Percentiles rank a stretch among this genome's conserved stretches.
These are phyloP conservation scores for Notolepis coatsorum DNA, from an alignment of 2,797 vertebrate genomes.

Conservation along the genomic window DNA sequence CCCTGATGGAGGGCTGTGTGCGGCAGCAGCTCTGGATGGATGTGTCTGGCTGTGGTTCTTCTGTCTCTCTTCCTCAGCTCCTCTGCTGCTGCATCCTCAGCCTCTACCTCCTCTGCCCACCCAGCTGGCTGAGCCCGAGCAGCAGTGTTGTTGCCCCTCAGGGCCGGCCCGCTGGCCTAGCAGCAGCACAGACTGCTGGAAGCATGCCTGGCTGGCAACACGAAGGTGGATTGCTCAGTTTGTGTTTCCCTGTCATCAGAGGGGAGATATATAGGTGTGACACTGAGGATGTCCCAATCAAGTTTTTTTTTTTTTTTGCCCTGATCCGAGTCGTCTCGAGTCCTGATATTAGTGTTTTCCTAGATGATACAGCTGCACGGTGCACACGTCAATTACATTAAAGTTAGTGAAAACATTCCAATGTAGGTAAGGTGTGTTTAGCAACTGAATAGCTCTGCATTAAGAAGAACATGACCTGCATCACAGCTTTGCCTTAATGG, in stretches of 20 bases:
- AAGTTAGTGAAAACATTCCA: too few relatives aligned
- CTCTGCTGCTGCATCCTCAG: conserved; percentile 82
- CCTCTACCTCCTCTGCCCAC: conserved; percentile 59
- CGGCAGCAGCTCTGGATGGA: conserved; percentile 68
- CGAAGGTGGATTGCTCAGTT: conserved; percentile 17
- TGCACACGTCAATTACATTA: too few relatives aligned
- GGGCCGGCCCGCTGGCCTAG: conserved; percentile 61
- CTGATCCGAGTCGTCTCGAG: too few relatives aligned
- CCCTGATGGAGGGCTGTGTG: conserved; percentile 75
- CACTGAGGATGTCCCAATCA: too few relatives aligned
- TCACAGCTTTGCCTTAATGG: too few relatives aligned
- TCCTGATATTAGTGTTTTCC: too few relatives aligned
- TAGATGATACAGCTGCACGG: too few relatives aligned
- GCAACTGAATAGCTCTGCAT: too few relatives aligned
- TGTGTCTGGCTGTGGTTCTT: conserved; percentile 54
- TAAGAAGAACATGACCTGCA: too few relatives aligned
- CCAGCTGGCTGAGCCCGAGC: conserved; percentile 57
- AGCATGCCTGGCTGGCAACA: conserved; percentile 52
- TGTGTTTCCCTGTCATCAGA: conserved; percentile 20
- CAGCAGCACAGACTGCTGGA: conserved; percentile 37
- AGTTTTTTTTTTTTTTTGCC: too few relatives aligned
- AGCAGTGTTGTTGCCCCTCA: conserved; percentile 59
- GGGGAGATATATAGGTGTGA: too few relatives aligned
- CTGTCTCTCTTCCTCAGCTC: conserved; percentile 71
- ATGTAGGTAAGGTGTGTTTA: too few relatives aligned